A percentile compares a stretch with the other conserved stretches of the same genome.
Evolutionary conservation across 2,113 vertebrate species (phyloP).

Genomic region (Origma solitaria): DNA sequence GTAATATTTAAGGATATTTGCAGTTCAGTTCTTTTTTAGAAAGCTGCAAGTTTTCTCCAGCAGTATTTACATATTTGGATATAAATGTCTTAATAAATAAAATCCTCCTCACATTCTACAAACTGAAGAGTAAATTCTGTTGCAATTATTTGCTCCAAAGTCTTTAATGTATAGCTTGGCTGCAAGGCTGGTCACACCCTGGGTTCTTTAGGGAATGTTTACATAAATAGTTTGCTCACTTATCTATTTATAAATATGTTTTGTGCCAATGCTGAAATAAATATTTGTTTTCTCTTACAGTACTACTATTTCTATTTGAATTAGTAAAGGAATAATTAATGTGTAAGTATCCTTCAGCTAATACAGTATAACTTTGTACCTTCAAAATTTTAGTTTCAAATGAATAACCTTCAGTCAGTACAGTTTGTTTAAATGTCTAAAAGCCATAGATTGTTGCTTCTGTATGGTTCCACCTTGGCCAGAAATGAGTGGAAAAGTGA

Average conservation of each 20-base stretch:
- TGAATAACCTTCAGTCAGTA: constrained; percentile 20
- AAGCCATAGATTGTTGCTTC: constrained; percentile 38
- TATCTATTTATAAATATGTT: constrained; percentile 18
- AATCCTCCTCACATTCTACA: neutral
- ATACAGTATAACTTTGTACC: constrained; percentile 22
- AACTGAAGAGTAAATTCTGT: neutral
- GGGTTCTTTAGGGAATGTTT: constrained; percentile 17
- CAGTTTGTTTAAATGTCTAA: constrained; percentile 30
- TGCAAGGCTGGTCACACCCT: neutral
- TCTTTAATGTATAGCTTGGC: neutral
- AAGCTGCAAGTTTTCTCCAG: neutral
- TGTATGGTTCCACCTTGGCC: constrained; percentile 35
- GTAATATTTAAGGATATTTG: neutral
- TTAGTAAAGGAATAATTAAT: constrained; percentile 49
- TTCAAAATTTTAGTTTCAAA: constrained; percentile 37
- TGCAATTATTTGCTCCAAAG: neutral
- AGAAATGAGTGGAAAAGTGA: constrained; percentile 41
- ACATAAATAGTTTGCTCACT: constrained; percentile 25
- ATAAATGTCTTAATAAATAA: neutral
- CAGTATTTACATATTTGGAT: neutral
- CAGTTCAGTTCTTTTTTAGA: neutral
- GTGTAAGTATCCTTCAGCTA: constrained; percentile 50
- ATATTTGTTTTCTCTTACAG: neutral
- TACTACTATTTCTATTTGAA: constrained; percentile 9
- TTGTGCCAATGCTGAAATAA: neutral